phyloP scores from a whole-genome alignment of 2,888 invertebrate genomes.

The Lycophotia porphyrea region DNA sequence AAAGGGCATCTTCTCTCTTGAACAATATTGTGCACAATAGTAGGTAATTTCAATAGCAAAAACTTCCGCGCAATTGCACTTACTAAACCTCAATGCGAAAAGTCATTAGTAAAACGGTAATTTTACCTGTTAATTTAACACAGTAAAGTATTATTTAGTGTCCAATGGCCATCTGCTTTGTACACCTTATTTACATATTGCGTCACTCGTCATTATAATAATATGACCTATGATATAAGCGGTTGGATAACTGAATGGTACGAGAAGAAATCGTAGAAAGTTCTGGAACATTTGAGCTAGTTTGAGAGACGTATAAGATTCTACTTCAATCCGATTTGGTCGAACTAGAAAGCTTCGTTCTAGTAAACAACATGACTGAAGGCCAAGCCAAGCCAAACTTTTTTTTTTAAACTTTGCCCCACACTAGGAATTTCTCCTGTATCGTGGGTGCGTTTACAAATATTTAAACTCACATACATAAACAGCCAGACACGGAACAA shows the following conservation, averaged over 20 bases:
- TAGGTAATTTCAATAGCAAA: slow-evolving; percentile 4
- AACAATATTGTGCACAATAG: background rate
- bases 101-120: slow-evolving; percentile 15
- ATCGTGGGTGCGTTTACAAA: too few relatives aligned
- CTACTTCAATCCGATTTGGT: background rate
- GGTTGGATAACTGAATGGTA: slow-evolving; percentile 14
- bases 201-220: slow-evolving; percentile 13
- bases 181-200: slow-evolving; percentile 28
- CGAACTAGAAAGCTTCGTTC: background rate
- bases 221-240: slow-evolving; percentile 48
- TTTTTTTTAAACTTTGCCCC: too few relatives aligned
- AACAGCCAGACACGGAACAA: too few relatives aligned
- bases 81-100: slow-evolving; percentile 23
- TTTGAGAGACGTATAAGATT: background rate
- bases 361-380: too few relatives aligned
- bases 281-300: slow-evolving; percentile 9
- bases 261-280: slow-evolving; percentile 26
- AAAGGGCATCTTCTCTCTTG: too few relatives aligned
- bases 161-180: slow-evolving; percentile 20
- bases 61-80: background rate
- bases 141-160: slow-evolving; percentile 14
- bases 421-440: too few relatives aligned
- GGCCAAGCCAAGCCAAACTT: too few relatives aligned
- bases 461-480: too few relatives aligned
- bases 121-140: slow-evolving; percentile 6